Conservation (phyloP, 1,140 invertebrate genomes). For the Popillia japonica region DNA sequence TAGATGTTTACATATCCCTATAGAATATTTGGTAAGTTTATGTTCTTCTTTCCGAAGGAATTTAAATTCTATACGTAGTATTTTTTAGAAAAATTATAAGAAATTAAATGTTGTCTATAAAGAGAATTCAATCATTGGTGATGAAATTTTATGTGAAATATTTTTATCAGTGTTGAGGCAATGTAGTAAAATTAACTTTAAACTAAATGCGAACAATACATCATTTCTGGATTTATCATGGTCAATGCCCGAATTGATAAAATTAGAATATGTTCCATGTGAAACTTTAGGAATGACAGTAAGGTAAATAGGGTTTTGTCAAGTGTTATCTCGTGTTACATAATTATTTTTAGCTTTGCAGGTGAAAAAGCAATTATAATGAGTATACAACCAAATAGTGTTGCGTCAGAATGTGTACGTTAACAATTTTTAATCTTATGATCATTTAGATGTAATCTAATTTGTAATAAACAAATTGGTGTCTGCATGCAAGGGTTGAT, state of each 20-base stretch:
- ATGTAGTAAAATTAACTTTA: slow-evolving; percentile 65
- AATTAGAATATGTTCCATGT: slow-evolving; percentile 66
- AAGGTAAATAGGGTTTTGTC: slow-evolving; percentile 56
- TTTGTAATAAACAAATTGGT: too few relatives aligned
- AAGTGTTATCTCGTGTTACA: not conserved
- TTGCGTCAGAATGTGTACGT: slow-evolving; percentile 68
- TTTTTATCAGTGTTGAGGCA: slow-evolving; percentile 67
- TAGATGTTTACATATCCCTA: slow-evolving; percentile 66
- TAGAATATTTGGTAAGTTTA: slow-evolving; percentile 64
- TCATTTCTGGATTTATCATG: slow-evolving; percentile 67
- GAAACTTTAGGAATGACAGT: slow-evolving; percentile 65
- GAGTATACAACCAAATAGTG: slow-evolving; percentile 64
- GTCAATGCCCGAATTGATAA: slow-evolving; percentile 62
- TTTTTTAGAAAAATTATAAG: slow-evolving; percentile 30
- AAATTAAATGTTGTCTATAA: slow-evolving; percentile 46
- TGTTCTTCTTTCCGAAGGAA: not conserved
- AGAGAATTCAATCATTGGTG: slow-evolving; percentile 58
- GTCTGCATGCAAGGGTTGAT: too few relatives aligned
- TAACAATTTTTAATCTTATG: slow-evolving; percentile 16
- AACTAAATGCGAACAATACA: slow-evolving; percentile 64
- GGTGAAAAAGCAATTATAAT: slow-evolving; percentile 65
- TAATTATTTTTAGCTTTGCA: slow-evolving; percentile 61
- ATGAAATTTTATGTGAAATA: slow-evolving; percentile 69
- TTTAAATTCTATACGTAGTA: not conserved
- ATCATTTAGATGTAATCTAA: slow-evolving; percentile 34